These are phyloP conservation scores for Burhinus oedicnemus DNA, from an alignment of 2,113 vertebrate species.

Conservation along the genomic window DNA sequence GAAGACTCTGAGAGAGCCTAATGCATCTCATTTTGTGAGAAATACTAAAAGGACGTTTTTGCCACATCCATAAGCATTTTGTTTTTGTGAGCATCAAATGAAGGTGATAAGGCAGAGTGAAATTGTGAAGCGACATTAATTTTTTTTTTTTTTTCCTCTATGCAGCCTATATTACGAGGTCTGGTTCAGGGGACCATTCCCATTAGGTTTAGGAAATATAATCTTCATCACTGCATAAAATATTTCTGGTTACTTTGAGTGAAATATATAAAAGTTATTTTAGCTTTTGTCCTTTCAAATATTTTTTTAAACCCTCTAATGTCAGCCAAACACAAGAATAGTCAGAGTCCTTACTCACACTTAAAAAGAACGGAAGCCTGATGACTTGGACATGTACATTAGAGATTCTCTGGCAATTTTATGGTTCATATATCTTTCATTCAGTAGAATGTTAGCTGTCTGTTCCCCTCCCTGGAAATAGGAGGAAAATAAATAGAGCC, in stretches of 20 bases:
- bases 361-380: neutral
- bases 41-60: neutral
- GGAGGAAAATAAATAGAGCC: neutral
- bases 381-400: neutral
- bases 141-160: neutral
- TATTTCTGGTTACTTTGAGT: neutral
- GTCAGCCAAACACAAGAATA: neutral
- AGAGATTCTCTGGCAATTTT: constrained; percentile 1
- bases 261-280: neutral
- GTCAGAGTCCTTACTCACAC: neutral
- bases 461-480: neutral
- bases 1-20: neutral
- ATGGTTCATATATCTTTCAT: constrained; percentile 43
- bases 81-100: neutral
- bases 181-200: neutral
- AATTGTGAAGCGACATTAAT: neutral
- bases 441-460: neutral
- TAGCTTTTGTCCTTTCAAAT: neutral
- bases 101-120: neutral
- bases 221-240: neutral
- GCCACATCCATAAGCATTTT: neutral
- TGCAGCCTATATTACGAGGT: neutral
- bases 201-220: neutral
- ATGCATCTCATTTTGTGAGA: neutral
- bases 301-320: neutral